phyloP scores from a whole-genome alignment of 2,113 vertebrate genomes.

The Oncorhynchus mykiss region DNA sequence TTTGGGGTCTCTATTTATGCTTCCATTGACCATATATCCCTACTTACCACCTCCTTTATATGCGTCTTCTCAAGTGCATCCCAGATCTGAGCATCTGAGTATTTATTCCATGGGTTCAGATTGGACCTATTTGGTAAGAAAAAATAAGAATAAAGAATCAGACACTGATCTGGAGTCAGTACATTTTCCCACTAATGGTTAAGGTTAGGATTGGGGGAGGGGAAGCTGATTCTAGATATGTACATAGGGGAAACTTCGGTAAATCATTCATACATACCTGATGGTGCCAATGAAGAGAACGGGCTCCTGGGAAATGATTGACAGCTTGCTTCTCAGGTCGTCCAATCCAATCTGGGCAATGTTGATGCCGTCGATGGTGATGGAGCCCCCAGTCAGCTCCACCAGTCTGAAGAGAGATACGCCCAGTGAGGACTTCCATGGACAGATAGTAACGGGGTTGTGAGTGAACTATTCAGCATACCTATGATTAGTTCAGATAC shows the following conservation, averaged over 20 bases:
- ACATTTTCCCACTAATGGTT: not conserved
- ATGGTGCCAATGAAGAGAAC: constrained; percentile 78
- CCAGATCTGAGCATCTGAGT: constrained; percentile 76
- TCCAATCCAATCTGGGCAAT: constrained; percentile 74
- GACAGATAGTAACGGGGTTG: constrained; percentile 1
- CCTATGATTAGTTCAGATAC: not conserved
- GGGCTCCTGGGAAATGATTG: constrained; percentile 82
- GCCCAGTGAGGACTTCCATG: constrained; percentile 80
- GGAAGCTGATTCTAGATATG: too few relatives aligned
- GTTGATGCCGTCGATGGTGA: constrained; percentile 75
- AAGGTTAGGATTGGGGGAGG: too few relatives aligned
- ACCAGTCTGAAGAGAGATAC: constrained; percentile 77
- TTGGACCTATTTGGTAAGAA: constrained; percentile 67
- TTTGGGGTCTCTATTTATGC: not conserved
- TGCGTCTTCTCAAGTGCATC: constrained; percentile 77
- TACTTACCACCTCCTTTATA: constrained; percentile 76
- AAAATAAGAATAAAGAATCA: not conserved
- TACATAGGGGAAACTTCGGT: not conserved
- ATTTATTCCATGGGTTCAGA: constrained; percentile 75
- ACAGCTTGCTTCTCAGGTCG: constrained; percentile 77
- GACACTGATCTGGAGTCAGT: not conserved
- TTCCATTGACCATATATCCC: not conserved
- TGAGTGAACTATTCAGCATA: not conserved
- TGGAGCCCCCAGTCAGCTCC: constrained; percentile 74
- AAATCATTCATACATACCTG: constrained; percentile 67